phyloP scores from a whole-genome alignment of 2,888 invertebrate genomes.

The Nomada fabriciana region DNA sequence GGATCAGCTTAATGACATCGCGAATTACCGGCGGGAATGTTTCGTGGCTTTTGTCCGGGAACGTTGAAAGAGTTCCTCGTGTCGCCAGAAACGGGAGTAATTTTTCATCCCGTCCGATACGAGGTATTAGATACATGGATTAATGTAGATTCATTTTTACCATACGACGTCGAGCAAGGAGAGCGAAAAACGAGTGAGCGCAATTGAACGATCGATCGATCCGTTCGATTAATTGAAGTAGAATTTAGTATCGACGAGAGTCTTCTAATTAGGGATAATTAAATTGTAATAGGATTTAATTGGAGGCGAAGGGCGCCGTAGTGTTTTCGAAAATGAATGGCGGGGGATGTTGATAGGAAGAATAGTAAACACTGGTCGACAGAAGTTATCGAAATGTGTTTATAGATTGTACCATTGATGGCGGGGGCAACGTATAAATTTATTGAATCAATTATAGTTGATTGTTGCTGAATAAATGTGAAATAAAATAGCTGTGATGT shows the following conservation, averaged over 20 bases:
- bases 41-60: constrained; percentile 9
- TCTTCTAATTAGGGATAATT: background rate
- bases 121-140: no score
- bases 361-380: no score
- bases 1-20: constrained; percentile 5
- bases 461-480: no score
- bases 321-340: background rate
- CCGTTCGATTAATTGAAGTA: background rate
- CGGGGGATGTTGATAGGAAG: no score
- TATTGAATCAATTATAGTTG: no score
- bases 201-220: constrained; percentile 11
- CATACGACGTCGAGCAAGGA: background rate
- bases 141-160: no score
- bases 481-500: no score
- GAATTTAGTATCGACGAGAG: background rate
- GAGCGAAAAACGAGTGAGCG: background rate
- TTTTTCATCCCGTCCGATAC: no score
- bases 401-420: background rate
- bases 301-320: background rate
- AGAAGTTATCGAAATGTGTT: no score
- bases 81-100: no score
- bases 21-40: background rate
- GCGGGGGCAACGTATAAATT: background rate
- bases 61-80: no score
- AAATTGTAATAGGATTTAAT: background rate